Base-by-base conservation (phyloP, 2,888 invertebrate genomes). In the Apamea anceps region DNA sequence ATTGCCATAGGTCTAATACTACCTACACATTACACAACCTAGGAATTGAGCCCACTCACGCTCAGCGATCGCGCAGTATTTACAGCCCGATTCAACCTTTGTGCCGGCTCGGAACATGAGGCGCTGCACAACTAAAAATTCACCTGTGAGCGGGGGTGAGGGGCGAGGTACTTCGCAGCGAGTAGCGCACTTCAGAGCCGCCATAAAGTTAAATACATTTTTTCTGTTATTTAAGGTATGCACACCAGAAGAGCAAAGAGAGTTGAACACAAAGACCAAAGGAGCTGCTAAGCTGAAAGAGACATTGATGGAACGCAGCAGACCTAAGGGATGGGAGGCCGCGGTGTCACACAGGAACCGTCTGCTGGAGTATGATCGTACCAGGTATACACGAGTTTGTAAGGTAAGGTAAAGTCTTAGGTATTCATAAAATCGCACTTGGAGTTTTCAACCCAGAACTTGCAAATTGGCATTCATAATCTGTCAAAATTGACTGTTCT, bases 301-400 rank as follows among this genome's bases (percentile, higher is more conserved):
- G 89, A 95, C 97, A 1, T 94, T 98, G 75, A 97, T 98, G 94
- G 98, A 98, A 86, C 96, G 97, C 72, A 97, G 96, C 86, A 96
- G 97, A 60, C 97, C 97, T 0, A 96, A 97, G 73, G 98, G 97
- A 3, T 97, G 98, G 91, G 98, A 98, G 80, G 97, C 98, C 62
- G 99, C 99, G 0, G 86, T 99, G 21, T 97, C 98, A 79, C 98
- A 98, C 80, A 97, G 99, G 87, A 98, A 99, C 93, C 98, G 97
- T 76, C 97, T 99, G 74, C 94, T 99, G 76, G 98, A 99, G 91
- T 99, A 98, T 94, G 99, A 99, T 93, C 97, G 98, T 77, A 98
- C 98, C 15, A 63, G 62, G 62, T 63, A 63, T 63, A 28, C 28
- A 62, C 2, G 13, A 5, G n/a, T 60, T 37, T 5, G 37, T 37